Evolutionary conservation across 2,113 vertebrate genomes (phyloP), one percentile per base, ranked within the genome.

Genomic region (Vimba vimba): DNA sequence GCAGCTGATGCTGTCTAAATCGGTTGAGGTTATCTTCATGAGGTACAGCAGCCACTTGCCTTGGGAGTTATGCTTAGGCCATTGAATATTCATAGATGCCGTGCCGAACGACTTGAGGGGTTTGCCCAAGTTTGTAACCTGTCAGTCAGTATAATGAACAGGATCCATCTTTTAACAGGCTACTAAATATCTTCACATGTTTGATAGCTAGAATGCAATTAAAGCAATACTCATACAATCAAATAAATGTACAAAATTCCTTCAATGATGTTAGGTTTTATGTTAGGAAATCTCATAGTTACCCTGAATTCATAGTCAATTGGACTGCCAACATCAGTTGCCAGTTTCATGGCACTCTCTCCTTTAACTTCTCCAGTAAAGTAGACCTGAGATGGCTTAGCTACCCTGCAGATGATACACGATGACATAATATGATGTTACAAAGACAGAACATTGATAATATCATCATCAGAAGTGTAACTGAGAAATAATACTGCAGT

Each of bases 51-150:
- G 88, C 97, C 95, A 95, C 84, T 97, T 97, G 15, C 94, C 95
- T 2, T 94, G 85, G 19, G 0, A 74, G 0, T 95, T 96, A 91
- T 94, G 93, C 91, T 96, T 97, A 0, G 98, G 98, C 98, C 98
- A 99, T 0, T 95, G 89, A 74, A 99, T 96, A 47, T 95, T 91
- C 83, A 99, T 93, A 64, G 91, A 95, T 64, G 96, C 96, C 0
- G 87, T 96, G 82, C 96, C 97, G 0, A 97, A 93, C 55, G 95
- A 93, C 91, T 95, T 96, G 90, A 99, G 92, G 21, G 95, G 94
- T 75, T 95, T 97, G 33, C 97, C 97, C 86, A 97, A 92, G 91
- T 99, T 98, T 77, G 96, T 96, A 52, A 99, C 94, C 98, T 99
- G 87, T 36, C 59, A 57, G 27, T 57, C 76, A 47, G 68, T 12